Percentiles rank a stretch among this genome's conserved stretches.
Conservation (phyloP, 2,888 invertebrate genomes). For the Tetranychus truncatus region DNA sequence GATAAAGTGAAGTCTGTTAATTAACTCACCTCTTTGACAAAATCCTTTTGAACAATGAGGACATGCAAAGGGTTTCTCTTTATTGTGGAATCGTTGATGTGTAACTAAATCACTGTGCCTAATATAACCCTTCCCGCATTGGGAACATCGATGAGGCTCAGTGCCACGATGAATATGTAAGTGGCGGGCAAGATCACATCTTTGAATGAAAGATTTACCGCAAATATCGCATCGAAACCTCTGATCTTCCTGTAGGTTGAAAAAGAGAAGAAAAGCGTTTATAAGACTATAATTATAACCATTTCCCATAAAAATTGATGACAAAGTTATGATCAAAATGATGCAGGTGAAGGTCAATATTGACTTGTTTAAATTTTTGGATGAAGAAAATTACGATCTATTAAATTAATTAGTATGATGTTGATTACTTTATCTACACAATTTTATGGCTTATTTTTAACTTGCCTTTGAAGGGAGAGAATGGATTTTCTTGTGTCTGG, state of each 20-base stretch:
- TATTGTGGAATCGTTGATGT: constrained; percentile 31
- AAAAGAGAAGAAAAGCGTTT: background rate
- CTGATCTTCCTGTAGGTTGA: constrained; percentile 26
- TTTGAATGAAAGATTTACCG: constrained; percentile 30
- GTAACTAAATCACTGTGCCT: constrained; percentile 30
- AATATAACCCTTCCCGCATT: constrained; percentile 28
- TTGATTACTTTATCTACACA: background rate
- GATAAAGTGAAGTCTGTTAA: background rate
- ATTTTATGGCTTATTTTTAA: background rate
- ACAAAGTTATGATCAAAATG: constrained; percentile 8
- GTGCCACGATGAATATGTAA: constrained; percentile 29
- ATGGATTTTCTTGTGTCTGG: constrained; percentile 30
- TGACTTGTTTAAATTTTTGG: background rate
- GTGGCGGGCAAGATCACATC: constrained; percentile 31
- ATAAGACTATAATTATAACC: background rate
- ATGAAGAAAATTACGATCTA: background rate
- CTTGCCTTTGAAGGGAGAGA: constrained; percentile 26
- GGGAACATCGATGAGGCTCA: constrained; percentile 23
- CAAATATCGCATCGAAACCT: constrained; percentile 29
- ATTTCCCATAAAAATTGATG: too few relatives aligned
- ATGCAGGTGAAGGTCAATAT: background rate
- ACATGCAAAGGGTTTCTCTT: constrained; percentile 30
- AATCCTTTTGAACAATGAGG: constrained; percentile 30
- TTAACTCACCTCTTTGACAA: constrained; percentile 29
- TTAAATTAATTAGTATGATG: background rate